Percentiles rank a stretch among this genome's conserved stretches.
phyloP scores from a whole-genome alignment of 2,113 vertebrate genomes.

The Sylvia atricapilla region DNA sequence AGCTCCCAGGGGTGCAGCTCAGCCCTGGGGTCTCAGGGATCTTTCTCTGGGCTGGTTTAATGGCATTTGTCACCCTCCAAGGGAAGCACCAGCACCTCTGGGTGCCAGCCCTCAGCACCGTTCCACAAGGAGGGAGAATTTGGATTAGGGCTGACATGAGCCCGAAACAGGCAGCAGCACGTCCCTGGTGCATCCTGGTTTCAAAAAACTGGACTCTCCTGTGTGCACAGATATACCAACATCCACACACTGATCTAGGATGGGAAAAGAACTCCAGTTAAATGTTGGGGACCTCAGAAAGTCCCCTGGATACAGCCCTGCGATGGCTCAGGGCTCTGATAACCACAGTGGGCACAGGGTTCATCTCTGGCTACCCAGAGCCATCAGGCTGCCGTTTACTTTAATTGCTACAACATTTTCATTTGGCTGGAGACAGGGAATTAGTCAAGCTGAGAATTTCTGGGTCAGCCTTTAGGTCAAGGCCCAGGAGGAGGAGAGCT shows the following conservation, averaged over 20 bases:
- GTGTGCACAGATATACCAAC: neutral
- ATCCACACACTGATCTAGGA: neutral
- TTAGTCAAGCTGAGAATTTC: neutral
- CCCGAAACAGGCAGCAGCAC: neutral
- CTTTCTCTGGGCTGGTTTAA: neutral
- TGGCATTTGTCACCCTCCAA: neutral
- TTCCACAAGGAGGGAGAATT: neutral
- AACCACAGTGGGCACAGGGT: neutral
- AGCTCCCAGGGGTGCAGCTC: neutral
- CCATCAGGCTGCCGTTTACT: neutral
- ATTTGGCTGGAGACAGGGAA: neutral
- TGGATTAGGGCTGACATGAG: neutral
- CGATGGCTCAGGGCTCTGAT: neutral
- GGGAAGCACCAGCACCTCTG: neutral
- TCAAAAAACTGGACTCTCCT: neutral
- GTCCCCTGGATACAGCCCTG: neutral
- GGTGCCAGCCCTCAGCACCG: neutral
- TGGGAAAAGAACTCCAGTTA: neutral
- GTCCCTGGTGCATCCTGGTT: conserved; percentile 40
- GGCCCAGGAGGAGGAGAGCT: neutral
- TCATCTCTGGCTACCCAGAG: neutral
- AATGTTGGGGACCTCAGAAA: neutral
- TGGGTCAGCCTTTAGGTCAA: neutral
- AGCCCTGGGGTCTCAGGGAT: neutral
- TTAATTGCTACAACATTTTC: neutral